Evolutionary conservation across 2,797 vertebrate genomes (phyloP), one percentile per base, ranked within the genome.

Genomic region (Melanotaenia nigrans): DNA sequence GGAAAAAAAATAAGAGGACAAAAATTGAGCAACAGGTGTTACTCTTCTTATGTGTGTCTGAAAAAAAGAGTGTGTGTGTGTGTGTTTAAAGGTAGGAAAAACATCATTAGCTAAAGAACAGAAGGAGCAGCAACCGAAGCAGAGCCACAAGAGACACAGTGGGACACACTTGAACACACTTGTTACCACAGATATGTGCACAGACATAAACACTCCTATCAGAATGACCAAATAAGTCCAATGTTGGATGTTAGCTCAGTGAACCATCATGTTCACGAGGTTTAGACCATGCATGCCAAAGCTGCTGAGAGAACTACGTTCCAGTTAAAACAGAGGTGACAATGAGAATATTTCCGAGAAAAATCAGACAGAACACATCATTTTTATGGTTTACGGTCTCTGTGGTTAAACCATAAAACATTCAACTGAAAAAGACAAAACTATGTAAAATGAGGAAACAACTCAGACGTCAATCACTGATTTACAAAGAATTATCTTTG

Each of bases 141-240:
- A 78, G 75, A 87, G 70, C 77, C 65, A 22, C 73, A 86, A 83
- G 74, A 84, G 47, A 66, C 62, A 61, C 61, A 63, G 64, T 35
- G 9, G 56, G 67, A 75, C 49, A 45, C 38, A 6, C 61, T 78
- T 71, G 67, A 71, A 73, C 58, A 77, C 82, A 73, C 81, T 55
- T 45, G 54, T 64, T 70, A 77, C 73, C 75, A 80, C 76, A 78
- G 61, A 83, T 61, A 55, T 61, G 64, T 71, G 77, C 74, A 73
- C 75, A 61, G 40, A 73, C 78, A 82, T 85, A 90, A 87, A 91
- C 89, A 89, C 65, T 85, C 60, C 64, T 73, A 70, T 77, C 81
- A 65, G 68, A 53, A 86, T 92, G 85, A 78, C 91, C 90, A 85
- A 92, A 92, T 91, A 92, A 90, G 91, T 89, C 83, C 83, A 89